Percentiles rank a stretch among this genome's conserved stretches.
These are phyloP conservation scores for Pelecanus crispus DNA, from an alignment of 2,113 vertebrate genomes.

Conservation along the genomic window DNA sequence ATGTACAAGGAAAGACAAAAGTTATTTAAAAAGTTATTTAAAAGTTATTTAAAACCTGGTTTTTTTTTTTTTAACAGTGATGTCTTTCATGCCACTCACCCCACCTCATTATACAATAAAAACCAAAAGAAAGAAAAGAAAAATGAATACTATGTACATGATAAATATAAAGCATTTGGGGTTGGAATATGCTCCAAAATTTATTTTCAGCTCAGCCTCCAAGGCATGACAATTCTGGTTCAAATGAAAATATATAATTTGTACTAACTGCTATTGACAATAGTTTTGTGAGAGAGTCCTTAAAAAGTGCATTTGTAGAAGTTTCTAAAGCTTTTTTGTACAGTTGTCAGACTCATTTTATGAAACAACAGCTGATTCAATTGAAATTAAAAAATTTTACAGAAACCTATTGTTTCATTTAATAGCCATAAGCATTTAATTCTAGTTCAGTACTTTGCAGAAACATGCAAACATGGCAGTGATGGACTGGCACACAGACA, in stretches of 20 bases:
- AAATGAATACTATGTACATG: not conserved
- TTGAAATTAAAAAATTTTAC: not conserved
- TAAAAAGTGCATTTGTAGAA: not conserved
- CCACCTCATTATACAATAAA: not conserved
- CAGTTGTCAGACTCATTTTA: not conserved
- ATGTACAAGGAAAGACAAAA: not conserved
- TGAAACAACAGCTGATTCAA: constrained; percentile 6
- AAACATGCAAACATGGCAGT: constrained; percentile 12
- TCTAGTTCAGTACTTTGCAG: constrained; percentile 21
- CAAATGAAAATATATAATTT: not conserved
- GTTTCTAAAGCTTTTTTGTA: not conserved
- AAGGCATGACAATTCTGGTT: not conserved
- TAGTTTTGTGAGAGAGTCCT: not conserved
- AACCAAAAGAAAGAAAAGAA: not conserved
- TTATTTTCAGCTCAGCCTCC: not conserved
- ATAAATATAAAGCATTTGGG: not conserved
- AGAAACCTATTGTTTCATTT: not conserved
- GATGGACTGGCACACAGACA: not conserved
- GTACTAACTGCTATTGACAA: not conserved
- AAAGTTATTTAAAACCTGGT: not conserved
- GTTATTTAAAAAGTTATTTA: not conserved
- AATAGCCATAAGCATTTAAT: constrained; percentile 12
- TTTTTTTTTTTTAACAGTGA: not conserved
- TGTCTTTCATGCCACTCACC: not conserved
- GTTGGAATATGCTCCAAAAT: not conserved